These are phyloP conservation scores for Actinia equina DNA, from an alignment of 64 coral and sea anemone species.

Conservation along the genomic window DNA sequence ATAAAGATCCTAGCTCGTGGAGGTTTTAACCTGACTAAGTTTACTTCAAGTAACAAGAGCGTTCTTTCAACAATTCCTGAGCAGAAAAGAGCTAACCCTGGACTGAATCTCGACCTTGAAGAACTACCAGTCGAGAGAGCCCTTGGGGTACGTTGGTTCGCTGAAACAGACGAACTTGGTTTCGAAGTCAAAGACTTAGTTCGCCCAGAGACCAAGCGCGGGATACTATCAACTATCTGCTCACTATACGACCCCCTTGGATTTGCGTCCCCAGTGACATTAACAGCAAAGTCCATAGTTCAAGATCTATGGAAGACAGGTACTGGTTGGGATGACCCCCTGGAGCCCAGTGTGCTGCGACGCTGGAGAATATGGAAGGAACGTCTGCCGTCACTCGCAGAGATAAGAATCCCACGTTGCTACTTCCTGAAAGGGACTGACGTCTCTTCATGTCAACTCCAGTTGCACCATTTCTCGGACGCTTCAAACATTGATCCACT, in stretches of 20 bases:
- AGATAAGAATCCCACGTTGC: slow-evolving; percentile 20
- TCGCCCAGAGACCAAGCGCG: slow-evolving; percentile 50
- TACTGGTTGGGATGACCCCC: slow-evolving; percentile 26
- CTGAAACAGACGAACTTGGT: slow-evolving; percentile 36
- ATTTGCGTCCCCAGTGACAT: slow-evolving; percentile 27
- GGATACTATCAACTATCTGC: slow-evolving; percentile 40
- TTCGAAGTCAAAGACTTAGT: slow-evolving; percentile 28
- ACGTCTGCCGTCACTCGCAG: slow-evolving; percentile 7
- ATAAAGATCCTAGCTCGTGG: slow-evolving; percentile 23
- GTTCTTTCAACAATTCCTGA: slow-evolving; percentile 19
- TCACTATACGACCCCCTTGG: slow-evolving; percentile 28
- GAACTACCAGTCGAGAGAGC: slow-evolving; percentile 30
- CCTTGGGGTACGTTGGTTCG: slow-evolving; percentile 31
- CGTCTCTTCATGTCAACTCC: neutral
- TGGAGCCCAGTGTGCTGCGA: neutral
- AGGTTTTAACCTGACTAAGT: slow-evolving; percentile 47
- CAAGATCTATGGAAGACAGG: slow-evolving; percentile 36
- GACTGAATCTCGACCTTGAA: too few species aligned
- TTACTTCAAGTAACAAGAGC: slow-evolving; percentile 26
- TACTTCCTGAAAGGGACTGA: slow-evolving; percentile 5
- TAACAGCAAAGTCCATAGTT: slow-evolving; percentile 33
- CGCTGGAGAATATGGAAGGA: slow-evolving; percentile 24
- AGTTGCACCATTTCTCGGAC: slow-evolving; percentile 38
- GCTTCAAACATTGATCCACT: slow-evolving; percentile 26
- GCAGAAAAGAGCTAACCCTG: too few species aligned